These are phyloP conservation scores for Aquatica leii DNA, from an alignment of 2,888 invertebrate species.

Conservation along the genomic window DNA sequence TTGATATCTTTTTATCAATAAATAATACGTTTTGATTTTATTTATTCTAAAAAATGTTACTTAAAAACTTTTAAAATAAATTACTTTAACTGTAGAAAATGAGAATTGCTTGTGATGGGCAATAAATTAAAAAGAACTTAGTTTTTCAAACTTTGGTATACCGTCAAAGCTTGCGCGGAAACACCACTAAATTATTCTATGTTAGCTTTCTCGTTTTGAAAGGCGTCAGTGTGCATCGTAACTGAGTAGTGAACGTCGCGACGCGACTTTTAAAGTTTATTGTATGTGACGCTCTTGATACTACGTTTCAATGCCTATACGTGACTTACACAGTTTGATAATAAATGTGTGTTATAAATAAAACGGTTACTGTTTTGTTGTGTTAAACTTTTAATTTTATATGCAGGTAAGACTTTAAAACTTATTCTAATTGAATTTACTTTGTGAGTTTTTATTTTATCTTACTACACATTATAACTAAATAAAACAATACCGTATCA, in stretches of 20 bases:
- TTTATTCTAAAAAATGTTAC: too few relatives aligned
- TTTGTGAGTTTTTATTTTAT: too few relatives aligned
- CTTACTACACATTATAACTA: too few relatives aligned
- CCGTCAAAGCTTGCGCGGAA: constrained; percentile 31
- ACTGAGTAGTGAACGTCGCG: constrained; percentile 27
- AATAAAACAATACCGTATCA: too few relatives aligned
- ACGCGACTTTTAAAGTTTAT: constrained; percentile 14
- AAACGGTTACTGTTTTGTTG: not conserved
- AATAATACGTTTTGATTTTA: too few relatives aligned
- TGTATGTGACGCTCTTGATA: not conserved
- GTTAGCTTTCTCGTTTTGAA: constrained; percentile 28
- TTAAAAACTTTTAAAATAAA: too few relatives aligned
- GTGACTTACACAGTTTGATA: not conserved
- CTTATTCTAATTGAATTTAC: too few relatives aligned
- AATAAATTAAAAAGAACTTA: not conserved
- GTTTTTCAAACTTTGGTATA: constrained; percentile 10
- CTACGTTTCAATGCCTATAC: not conserved
- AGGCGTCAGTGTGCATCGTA: constrained; percentile 30
- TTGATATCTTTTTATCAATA: too few relatives aligned
- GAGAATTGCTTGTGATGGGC: too few relatives aligned
- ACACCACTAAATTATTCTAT: constrained; percentile 24
- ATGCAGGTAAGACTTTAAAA: too few relatives aligned
- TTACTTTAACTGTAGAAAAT: too few relatives aligned
- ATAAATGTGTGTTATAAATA: constrained; percentile 3
- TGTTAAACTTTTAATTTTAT: not conserved